These are phyloP conservation scores for Urosaurus nigricauda DNA, from an alignment of 2,797 vertebrate species.

Conservation along the genomic window DNA sequence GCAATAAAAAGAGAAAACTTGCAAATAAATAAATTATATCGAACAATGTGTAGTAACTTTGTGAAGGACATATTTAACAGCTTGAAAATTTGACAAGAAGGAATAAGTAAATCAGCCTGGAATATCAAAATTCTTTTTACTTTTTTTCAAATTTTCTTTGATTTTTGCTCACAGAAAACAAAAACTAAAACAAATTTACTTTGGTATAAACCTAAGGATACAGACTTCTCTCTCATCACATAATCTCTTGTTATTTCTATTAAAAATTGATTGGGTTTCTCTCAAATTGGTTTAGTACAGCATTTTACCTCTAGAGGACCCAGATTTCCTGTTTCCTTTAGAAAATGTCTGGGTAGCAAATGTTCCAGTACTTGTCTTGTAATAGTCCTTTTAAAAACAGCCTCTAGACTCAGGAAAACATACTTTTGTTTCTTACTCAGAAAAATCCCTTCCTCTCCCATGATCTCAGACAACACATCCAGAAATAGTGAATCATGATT, in stretches of 20 bases:
- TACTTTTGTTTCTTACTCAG: background rate
- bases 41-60: background rate
- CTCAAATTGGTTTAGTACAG: background rate
- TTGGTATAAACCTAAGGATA: no score
- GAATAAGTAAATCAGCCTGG: background rate
- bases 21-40: background rate
- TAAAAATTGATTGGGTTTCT: background rate
- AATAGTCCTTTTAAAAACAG: background rate
- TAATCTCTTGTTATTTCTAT: background rate
- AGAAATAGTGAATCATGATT: background rate
- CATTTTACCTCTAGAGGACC: background rate
- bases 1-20: background rate
- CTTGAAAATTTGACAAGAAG: background rate
- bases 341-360: background rate
- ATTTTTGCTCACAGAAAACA: background rate
- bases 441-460: background rate
- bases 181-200: no score
- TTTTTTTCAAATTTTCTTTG: background rate
- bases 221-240: background rate
- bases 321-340: background rate
- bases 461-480: background rate
- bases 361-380: background rate
- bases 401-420: background rate
- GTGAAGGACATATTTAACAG: background rate
- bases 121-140: background rate